phyloP scores from a whole-genome alignment of 2,888 invertebrate species.

The Dryocosmus kuriphilus region DNA sequence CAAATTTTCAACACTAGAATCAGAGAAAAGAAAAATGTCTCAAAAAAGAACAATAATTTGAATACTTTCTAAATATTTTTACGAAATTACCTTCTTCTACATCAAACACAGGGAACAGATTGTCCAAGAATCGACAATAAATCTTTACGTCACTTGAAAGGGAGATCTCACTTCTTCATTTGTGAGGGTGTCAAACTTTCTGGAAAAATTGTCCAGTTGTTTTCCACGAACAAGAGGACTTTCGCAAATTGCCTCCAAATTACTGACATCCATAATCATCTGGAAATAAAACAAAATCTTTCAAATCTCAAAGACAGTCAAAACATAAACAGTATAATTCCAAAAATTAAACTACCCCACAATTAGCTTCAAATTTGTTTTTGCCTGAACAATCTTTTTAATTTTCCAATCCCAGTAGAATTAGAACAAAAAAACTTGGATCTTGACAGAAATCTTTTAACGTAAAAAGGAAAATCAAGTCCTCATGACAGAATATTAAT shows the following conservation, averaged over 20 bases:
- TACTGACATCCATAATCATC: conserved; percentile 96
- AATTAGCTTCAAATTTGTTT: too few species aligned
- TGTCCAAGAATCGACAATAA: conserved; percentile 92
- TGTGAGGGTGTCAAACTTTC: conserved; percentile 88
- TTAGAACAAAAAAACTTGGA: conserved; percentile 13
- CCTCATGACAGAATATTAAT: not conserved
- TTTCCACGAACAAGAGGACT: conserved; percentile 88
- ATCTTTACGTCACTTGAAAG: conserved; percentile 89
- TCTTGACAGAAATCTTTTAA: not conserved
- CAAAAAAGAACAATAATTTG: not conserved
- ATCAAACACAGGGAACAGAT: conserved; percentile 96
- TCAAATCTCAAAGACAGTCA: not conserved
- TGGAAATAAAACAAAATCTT: conserved; percentile 75
- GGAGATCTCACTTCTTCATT: conserved; percentile 88
- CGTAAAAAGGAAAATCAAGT: conserved; percentile 13
- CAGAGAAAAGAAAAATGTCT: conserved; percentile 42
- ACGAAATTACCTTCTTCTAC: conserved; percentile 89
- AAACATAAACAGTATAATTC: too few species aligned
- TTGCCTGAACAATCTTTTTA: too few species aligned
- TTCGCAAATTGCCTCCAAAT: conserved; percentile 91
- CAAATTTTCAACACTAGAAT: conserved; percentile 90
- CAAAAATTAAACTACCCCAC: too few species aligned
- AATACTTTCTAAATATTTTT: too few species aligned
- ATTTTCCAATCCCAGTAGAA: not conserved
- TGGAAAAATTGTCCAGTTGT: conserved; percentile 91